These are phyloP conservation scores for Thalpophila matura DNA, from an alignment of 2,888 invertebrate genomes.

Conservation along the genomic window DNA sequence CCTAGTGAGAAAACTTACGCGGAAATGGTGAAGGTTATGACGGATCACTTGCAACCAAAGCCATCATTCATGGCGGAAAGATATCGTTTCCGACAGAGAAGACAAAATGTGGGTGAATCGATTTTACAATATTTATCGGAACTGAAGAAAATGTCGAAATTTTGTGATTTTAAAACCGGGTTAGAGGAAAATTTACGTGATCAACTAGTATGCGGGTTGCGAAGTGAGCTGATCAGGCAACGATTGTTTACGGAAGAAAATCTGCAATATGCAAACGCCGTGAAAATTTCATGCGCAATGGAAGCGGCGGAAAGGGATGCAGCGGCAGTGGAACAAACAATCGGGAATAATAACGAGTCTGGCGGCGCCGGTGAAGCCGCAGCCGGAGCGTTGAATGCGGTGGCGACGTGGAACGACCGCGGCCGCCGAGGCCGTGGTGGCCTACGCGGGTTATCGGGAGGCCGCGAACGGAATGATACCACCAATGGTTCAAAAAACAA, in stretches of 20 bases:
- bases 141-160: neutral
- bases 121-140: neutral
- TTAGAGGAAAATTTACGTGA: neutral
- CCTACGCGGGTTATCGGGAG: neutral
- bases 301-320: conserved; percentile 6
- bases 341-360: neutral
- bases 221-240: neutral
- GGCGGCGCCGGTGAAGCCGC: neutral
- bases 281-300: neutral
- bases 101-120: neutral
- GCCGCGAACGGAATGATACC: neutral
- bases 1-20: neutral
- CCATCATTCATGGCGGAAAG: conserved; percentile 9
- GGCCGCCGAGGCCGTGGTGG: neutral
- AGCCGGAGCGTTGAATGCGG: neutral
- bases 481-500: neutral
- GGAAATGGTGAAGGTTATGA: neutral
- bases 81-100: neutral
- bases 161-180: neutral
- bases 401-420: neutral
- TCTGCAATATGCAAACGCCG: neutral
- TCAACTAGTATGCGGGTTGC: neutral
- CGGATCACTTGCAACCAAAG: neutral
- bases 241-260: neutral
- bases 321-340: neutral